A percentile compares a stretch with the other conserved stretches of the same genome.
These are phyloP conservation scores for Cheilosia soror DNA, from an alignment of 2,888 invertebrate genomes.

Conservation along the genomic window DNA sequence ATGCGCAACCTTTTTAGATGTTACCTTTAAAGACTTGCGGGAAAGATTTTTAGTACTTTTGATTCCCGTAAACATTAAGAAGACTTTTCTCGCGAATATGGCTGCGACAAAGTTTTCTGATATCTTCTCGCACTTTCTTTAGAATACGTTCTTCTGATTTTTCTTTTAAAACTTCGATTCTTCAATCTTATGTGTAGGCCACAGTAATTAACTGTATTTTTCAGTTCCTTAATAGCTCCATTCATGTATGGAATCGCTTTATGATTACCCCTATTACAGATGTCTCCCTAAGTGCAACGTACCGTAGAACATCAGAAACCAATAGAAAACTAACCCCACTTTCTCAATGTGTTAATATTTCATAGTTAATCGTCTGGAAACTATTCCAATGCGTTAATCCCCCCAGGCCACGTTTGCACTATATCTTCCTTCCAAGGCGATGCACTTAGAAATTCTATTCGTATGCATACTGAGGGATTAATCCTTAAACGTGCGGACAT, in stretches of 20 bases:
- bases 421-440: conserved; percentile 15
- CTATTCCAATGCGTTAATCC: conserved; percentile 27
- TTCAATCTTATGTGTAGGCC: too few species aligned
- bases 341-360: conserved; percentile 9
- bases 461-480: background rate
- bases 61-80: too few species aligned
- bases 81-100: too few species aligned
- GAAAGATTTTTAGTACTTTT: too few species aligned
- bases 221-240: background rate
- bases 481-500: conserved; percentile 1
- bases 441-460: conserved; percentile 2
- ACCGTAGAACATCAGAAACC: background rate
- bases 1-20: too few species aligned
- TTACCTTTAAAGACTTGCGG: too few species aligned
- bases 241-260: background rate
- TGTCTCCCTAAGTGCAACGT: background rate
- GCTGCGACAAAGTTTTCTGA: too few species aligned
- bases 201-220: background rate
- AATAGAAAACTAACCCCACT: background rate
- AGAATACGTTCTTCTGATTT: too few species aligned
- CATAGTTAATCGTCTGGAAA: conserved; percentile 40
- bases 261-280: background rate
- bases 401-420: conserved; percentile 4
- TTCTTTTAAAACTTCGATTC: too few species aligned
- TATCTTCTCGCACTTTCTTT: too few species aligned